Evolutionary conservation across 2,797 vertebrate genomes (phyloP), one percentile per base, ranked within the genome.

Genomic region (Sternarchorhynchus goeldii): DNA sequence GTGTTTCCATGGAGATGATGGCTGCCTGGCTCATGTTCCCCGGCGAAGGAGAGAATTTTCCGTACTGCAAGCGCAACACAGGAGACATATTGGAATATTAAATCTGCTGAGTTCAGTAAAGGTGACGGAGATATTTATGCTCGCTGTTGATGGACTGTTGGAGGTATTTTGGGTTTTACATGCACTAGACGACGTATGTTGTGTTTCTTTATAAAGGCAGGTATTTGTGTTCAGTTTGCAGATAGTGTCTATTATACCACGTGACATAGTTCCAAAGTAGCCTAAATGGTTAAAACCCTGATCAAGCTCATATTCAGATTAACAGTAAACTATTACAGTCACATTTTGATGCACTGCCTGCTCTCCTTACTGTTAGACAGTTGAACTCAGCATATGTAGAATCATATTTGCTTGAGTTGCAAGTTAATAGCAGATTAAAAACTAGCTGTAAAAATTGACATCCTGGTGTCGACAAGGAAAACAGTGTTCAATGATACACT

Each of bases 1-100:
- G 85, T 20, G 95, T 98, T 97, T 90, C 94, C 94, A 95, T 95
- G 94, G 96, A 91, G 93, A 98, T 89, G 88, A 83, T 89, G 83
- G 83, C 93, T 93, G 93, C 91, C 90, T 92, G 91, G 89, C 94
- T 94, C 91, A 91, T 94, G 93, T 94, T 95, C 93, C 94, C 92
- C 90, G 73, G 89, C 89, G 92, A 94, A 94, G 92, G 89, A 87
- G 83, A 87, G 86, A 88, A 83, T 87, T 77, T 81, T 84, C 64
- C 29, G 83, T 89, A 90, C 90, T 88, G 91, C 88, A 88, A 90
- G 85, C 85, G 83, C 84, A 92, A 86, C 88, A 87, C 90, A 86
- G 88, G 81, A 87, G 89, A 88, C 88, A 91, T 90, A 86, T 84
- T 89, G 90, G 88, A 88, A 85, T 86, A 88, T 80, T 86, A 84